Evolutionary conservation across 2,113 vertebrate species (phyloP).

Genomic region (Alectura lathami): DNA sequence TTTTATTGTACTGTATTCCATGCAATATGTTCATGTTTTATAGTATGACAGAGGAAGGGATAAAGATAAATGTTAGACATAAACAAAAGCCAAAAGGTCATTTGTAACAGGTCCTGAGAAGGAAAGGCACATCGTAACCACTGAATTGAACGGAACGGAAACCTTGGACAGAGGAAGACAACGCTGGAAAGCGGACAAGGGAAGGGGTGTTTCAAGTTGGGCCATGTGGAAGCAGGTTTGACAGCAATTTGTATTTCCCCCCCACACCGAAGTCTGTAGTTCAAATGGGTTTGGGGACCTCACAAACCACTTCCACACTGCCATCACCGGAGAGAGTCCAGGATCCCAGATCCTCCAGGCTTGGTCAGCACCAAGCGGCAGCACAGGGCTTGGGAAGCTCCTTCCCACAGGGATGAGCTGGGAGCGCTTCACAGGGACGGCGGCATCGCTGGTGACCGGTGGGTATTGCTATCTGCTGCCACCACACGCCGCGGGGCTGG

Average conservation of each 20-base stretch:
- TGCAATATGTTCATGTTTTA: conserved; percentile 66
- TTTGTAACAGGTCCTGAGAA: conserved; percentile 74
- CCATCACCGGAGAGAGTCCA: not conserved
- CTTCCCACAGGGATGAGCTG: not conserved
- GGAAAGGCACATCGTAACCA: conserved; percentile 75
- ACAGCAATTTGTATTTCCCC: not conserved
- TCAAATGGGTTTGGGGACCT: not conserved
- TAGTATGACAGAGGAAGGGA: conserved; percentile 45
- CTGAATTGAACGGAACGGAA: conserved; percentile 43
- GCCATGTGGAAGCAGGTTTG: not conserved
- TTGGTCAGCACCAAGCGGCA: conserved; percentile 43
- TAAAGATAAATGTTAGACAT: conserved; percentile 57
- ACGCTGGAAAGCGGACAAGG: not conserved
- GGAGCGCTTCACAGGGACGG: not conserved
- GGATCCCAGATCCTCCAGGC: not conserved
- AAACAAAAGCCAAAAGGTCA: conserved; percentile 52
- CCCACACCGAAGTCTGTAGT: conserved; percentile 7
- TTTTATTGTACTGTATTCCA: conserved; percentile 70
- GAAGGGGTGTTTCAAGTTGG: conserved; percentile 29
- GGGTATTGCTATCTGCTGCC: conserved; percentile 11
- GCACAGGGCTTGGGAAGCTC: not conserved
- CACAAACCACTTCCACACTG: not conserved
- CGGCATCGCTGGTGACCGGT: not conserved
- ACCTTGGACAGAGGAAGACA: conserved; percentile 49
- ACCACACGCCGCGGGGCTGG: not conserved